Evolutionary conservation across 2,113 vertebrate species (phyloP).

Genomic region (Rhea pennata): DNA sequence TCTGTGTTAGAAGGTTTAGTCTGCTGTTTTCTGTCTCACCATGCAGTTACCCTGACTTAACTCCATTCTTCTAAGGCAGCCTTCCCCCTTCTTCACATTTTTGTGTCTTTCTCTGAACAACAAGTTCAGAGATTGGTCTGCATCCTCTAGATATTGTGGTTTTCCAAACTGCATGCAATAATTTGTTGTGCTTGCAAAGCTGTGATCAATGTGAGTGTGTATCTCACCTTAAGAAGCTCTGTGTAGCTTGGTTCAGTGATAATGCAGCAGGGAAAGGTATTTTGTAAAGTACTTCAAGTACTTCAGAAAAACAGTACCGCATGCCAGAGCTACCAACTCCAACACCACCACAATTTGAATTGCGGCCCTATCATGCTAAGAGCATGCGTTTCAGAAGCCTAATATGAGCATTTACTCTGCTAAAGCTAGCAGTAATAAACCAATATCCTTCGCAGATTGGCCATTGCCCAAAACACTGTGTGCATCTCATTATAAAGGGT

Average conservation of each 20-base stretch:
- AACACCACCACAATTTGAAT: background rate
- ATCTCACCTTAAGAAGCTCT: background rate
- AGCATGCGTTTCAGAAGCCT: background rate
- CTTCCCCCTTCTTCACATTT: background rate
- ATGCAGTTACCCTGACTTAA: background rate
- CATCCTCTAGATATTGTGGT: background rate
- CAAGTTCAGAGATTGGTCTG: background rate
- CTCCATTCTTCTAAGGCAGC: background rate
- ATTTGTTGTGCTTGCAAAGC: background rate
- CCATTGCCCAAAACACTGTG: background rate
- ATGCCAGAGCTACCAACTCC: background rate
- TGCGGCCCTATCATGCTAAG: background rate
- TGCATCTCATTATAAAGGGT: background rate
- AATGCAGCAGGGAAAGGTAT: background rate
- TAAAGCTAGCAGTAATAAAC: background rate
- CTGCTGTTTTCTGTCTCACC: background rate
- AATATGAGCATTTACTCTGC: background rate
- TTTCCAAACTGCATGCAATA: background rate
- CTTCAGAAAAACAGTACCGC: background rate
- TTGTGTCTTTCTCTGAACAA: background rate
- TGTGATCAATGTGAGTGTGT: background rate
- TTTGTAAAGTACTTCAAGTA: background rate
- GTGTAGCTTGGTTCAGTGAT: background rate
- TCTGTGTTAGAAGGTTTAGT: background rate
- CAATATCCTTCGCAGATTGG: background rate